Evolutionary conservation across 2,797 vertebrate genomes (phyloP).

Genomic region (Pseudochirops corinnae): DNA sequence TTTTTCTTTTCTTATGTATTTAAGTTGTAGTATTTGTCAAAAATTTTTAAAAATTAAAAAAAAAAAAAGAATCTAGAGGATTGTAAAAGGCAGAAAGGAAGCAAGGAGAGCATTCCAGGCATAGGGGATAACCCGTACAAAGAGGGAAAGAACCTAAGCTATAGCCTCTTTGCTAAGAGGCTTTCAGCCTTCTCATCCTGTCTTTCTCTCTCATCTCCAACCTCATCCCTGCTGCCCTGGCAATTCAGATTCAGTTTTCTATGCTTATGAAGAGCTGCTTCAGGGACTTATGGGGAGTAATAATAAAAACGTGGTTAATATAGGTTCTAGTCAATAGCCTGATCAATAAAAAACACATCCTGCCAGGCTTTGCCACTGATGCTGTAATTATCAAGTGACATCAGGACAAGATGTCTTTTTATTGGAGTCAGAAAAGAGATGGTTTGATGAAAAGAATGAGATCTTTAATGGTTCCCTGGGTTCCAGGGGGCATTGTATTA

Average conservation of each 20-base stretch:
- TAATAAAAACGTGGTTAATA: neutral
- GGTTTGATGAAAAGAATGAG: neutral
- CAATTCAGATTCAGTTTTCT: neutral
- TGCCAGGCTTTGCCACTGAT: neutral
- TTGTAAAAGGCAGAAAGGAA: neutral
- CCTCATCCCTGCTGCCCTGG: neutral
- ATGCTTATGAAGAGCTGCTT: neutral
- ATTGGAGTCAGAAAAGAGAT: neutral
- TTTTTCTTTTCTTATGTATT: too few species aligned
- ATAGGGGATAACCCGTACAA: neutral
- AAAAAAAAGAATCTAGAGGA: neutral
- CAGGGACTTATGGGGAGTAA: neutral
- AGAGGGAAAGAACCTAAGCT: neutral
- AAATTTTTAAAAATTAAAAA: too few species aligned
- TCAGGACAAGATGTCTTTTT: neutral
- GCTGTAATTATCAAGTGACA: neutral
- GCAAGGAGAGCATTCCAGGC: neutral
- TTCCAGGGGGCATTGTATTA: neutral
- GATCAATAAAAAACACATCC: neutral
- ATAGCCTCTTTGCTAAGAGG: neutral
- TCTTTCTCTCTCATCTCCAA: neutral
- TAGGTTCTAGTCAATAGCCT: neutral
- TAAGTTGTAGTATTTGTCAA: too few species aligned
- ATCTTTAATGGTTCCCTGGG: neutral
- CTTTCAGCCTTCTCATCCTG: neutral